These are phyloP conservation scores for Hippocampus zosterae DNA, from an alignment of 2,113 vertebrate genomes.

Conservation along the genomic window DNA sequence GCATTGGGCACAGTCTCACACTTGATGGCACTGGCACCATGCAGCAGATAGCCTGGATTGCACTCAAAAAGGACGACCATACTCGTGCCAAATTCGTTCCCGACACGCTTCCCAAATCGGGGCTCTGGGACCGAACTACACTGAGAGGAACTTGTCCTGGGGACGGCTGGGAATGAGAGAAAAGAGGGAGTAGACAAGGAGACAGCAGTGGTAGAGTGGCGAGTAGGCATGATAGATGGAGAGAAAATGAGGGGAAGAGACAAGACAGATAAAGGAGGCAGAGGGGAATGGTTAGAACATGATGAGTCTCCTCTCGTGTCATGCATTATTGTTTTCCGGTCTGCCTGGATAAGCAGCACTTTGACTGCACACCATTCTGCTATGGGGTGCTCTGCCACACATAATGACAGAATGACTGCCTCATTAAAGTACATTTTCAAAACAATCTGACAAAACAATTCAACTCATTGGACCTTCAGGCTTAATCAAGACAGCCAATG, in stretches of 20 bases:
- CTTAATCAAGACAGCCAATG: constrained; percentile 1
- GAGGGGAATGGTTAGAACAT: constrained; percentile 42
- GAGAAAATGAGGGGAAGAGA: constrained; percentile 28
- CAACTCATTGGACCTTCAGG: constrained; percentile 6
- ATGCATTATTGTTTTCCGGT: constrained; percentile 47
- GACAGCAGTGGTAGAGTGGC: constrained; percentile 16
- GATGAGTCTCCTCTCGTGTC: constrained; percentile 33
- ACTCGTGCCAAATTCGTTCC: constrained; percentile 92
- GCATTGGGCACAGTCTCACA: constrained; percentile 92
- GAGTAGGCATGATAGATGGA: constrained; percentile 22
- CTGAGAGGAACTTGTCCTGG: constrained; percentile 92
- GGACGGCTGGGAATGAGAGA: constrained; percentile 79
- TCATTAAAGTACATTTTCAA: constrained; percentile 3
- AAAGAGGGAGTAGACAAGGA: constrained; percentile 22
- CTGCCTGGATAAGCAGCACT: constrained; percentile 34
- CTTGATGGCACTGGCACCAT: constrained; percentile 86
- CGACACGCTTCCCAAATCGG: constrained; percentile 90
- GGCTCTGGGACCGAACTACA: constrained; percentile 97
- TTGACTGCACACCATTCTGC: constrained; percentile 32
- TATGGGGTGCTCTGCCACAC: constrained; percentile 13
- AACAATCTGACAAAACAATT: constrained; percentile 9
- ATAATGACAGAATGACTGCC: constrained; percentile 6
- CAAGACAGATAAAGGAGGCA: constrained; percentile 33
- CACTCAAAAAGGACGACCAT: constrained; percentile 92
- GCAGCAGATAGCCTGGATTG: constrained; percentile 90